Percentiles rank a stretch among this genome's conserved stretches.
Evolutionary conservation across 1,140 invertebrate species (phyloP).

Genomic region (Drosophila watanabei): DNA sequence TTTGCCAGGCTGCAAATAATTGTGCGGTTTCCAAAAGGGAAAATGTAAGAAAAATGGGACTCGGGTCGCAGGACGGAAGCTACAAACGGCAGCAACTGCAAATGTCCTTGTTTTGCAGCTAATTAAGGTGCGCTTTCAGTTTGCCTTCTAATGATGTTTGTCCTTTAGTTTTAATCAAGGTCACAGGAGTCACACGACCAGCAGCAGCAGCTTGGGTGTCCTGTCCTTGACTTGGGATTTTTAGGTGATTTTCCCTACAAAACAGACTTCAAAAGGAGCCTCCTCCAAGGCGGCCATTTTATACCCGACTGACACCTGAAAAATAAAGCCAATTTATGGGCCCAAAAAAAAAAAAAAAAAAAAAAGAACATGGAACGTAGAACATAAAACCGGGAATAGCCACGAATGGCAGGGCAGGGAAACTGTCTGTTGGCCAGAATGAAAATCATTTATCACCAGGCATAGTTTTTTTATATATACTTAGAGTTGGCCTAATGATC

Average conservation of each 20-base stretch:
- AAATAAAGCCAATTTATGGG: conserved; percentile 63
- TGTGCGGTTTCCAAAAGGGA: conserved; percentile 62
- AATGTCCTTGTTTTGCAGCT: conserved; percentile 61
- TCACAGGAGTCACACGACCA: conserved; percentile 68
- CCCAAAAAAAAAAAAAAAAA: conserved; percentile 13
- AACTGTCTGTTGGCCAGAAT: conserved; percentile 48
- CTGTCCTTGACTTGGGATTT: conserved; percentile 51
- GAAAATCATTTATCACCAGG: conserved; percentile 73
- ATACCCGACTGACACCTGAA: conserved; percentile 33
- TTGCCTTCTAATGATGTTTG: conserved; percentile 41
- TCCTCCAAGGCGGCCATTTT: conserved; percentile 45
- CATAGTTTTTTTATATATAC: background rate
- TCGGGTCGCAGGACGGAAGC: conserved; percentile 30
- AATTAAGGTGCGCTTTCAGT: conserved; percentile 43
- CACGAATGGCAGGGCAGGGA: conserved; percentile 57
- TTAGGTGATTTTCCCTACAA: background rate
- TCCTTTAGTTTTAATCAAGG: conserved; percentile 43
- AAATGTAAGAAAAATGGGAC: background rate
- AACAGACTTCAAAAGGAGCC: conserved; percentile 41
- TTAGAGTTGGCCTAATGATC: conserved; percentile 55
- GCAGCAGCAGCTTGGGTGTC: conserved; percentile 66
- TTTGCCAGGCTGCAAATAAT: conserved; percentile 59
- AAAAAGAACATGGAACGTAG: conserved; percentile 29
- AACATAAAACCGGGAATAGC: conserved; percentile 18
- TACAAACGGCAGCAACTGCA: conserved; percentile 74